These are phyloP conservation scores for Caenorhabditis remanei DNA, from an alignment of 1,140 invertebrate genomes.

Conservation along the genomic window DNA sequence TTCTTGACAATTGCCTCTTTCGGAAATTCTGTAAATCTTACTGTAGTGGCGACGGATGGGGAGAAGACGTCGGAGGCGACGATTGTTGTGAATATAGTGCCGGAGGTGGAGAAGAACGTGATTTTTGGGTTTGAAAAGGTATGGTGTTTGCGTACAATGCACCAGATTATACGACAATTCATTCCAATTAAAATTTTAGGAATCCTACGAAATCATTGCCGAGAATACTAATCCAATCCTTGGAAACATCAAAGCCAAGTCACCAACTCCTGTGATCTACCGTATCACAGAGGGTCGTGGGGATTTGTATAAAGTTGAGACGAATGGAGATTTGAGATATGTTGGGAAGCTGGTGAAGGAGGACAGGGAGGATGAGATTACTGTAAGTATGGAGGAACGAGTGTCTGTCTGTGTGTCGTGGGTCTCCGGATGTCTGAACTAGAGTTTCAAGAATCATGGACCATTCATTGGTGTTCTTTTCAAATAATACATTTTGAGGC, in stretches of 20 bases:
- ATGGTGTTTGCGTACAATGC: neutral
- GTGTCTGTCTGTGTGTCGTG: no score
- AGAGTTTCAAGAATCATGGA: no score
- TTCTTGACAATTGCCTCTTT: conserved; percentile 1
- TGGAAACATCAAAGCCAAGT: conserved; percentile 7
- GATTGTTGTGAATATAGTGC: conserved; percentile 13
- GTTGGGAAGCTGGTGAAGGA: conserved; percentile 11
- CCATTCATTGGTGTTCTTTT: no score
- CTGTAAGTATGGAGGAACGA: neutral
- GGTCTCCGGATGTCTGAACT: no score
- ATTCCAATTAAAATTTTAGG: neutral
- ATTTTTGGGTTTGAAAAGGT: conserved; percentile 36
- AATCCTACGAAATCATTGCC: neutral
- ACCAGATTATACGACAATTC: neutral
- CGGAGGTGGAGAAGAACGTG: conserved; percentile 41
- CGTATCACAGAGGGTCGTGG: conserved; percentile 26
- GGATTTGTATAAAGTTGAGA: conserved; percentile 16
- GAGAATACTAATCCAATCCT: conserved; percentile 1
- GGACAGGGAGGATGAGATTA: conserved; percentile 1
- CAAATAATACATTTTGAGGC: no score
- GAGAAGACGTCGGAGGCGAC: neutral
- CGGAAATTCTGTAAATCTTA: conserved; percentile 20
- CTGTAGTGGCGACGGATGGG: conserved; percentile 29
- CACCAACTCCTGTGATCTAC: neutral
- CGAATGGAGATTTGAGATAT: conserved; percentile 33